Evolutionary conservation across 30 jellyfish, hydroid and myxozoan species (phyloP).

Genomic region (Hydractinia echinata): DNA sequence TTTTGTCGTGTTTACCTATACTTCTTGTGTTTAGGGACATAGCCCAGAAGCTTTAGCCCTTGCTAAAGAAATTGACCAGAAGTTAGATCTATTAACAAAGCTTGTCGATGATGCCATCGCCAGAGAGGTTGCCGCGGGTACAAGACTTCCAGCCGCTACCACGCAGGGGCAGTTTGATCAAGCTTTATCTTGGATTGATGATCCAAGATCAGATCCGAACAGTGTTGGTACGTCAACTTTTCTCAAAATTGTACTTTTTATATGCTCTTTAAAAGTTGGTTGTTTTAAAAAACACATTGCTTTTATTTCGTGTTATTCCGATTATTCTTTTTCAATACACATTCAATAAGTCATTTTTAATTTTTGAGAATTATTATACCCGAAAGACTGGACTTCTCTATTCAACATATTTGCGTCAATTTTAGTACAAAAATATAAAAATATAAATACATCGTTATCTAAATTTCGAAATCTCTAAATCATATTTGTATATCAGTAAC

Average conservation of each 20-base stretch:
- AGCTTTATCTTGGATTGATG: slow-evolving; percentile 81
- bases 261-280: too few species aligned
- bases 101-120: slow-evolving; percentile 90
- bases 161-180: slow-evolving; percentile 80
- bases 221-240: slow-evolving; percentile 62
- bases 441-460: too few species aligned
- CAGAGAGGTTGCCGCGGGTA: slow-evolving; percentile 80
- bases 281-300: too few species aligned
- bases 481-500: neutral
- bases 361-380: too few species aligned
- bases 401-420: too few species aligned
- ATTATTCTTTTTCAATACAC: too few species aligned
- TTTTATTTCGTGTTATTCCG: too few species aligned
- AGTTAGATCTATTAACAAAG: slow-evolving; percentile 53
- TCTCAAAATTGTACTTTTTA: neutral
- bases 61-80: slow-evolving; percentile 69
- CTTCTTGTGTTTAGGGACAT: slow-evolving; percentile 44
- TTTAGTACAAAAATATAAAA: too few species aligned
- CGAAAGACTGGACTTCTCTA: too few species aligned
- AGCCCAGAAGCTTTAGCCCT: slow-evolving; percentile 85
- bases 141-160: slow-evolving; percentile 89
- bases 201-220: slow-evolving; percentile 57
- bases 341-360: too few species aligned
- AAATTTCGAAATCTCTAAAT: too few species aligned
- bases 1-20: too few species aligned